A percentile compares a stretch with the other conserved stretches of the same genome.
Evolutionary conservation across 2,797 vertebrate species (phyloP).

Genomic region (Acanthopagrus latus): DNA sequence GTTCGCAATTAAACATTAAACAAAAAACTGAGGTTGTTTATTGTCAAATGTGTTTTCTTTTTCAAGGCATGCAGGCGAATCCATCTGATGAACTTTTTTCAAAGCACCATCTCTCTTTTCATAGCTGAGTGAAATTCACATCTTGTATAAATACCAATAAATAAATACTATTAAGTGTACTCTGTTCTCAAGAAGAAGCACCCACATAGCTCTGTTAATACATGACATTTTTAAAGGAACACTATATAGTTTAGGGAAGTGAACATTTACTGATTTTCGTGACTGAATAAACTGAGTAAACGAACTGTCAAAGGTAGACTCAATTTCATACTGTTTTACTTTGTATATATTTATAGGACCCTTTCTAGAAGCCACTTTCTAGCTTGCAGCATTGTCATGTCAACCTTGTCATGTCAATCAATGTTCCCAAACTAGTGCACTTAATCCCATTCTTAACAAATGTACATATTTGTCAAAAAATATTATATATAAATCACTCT

Average conservation of each 20-base stretch:
- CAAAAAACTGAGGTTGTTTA: background rate
- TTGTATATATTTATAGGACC: too few species aligned
- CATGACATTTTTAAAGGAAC: too few species aligned
- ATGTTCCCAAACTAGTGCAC: too few species aligned
- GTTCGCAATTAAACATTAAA: background rate
- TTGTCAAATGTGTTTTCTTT: background rate
- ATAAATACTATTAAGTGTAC: background rate
- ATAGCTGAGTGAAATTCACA: background rate
- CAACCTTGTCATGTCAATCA: background rate
- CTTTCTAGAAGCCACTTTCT: too few species aligned
- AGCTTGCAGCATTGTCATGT: too few species aligned
- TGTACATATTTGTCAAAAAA: background rate
- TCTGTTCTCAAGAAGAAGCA: background rate
- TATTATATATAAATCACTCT: background rate
- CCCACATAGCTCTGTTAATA: too few species aligned
- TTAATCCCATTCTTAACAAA: too few species aligned
- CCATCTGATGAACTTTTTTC: background rate
- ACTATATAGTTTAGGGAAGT: too few species aligned
- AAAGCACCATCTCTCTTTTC: background rate
- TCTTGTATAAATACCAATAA: constrained; percentile 1
- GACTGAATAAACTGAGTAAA: too few species aligned
- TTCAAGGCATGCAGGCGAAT: background rate
- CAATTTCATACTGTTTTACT: too few species aligned
- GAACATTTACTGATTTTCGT: too few species aligned
- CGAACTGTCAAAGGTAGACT: too few species aligned